Base-by-base conservation (phyloP, 2,113 vertebrate species). In the Paedocypris sp. region DNA sequence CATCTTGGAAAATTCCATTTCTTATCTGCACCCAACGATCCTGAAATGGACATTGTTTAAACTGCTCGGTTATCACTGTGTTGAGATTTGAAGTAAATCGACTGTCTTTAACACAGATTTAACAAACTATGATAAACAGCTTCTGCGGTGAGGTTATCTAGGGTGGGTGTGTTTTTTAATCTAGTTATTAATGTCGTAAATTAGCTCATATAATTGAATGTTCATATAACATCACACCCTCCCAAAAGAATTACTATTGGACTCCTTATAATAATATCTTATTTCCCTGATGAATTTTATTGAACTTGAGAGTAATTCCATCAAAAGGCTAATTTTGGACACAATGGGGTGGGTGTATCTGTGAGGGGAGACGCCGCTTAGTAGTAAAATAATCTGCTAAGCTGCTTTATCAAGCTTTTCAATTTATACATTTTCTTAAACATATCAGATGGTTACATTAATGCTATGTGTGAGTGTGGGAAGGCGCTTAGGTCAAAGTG, bases 191-290 rank as follows among this genome's bases (percentile, higher is more conserved):
- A 41, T 43, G 41, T 35, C 38, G 64, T 66, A 66, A 70, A 70
- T 70, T 51, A 70, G 57, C 32, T 51, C 22, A 49, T 62, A 62
- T 66, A 66, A 70, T 70, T 70, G 62, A 70, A 70, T 62, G 51
- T 47, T 51, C 58, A 66, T 56, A 65, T 70, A 70, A 53, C 57
- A 61, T 59, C 54, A 58, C 51, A 59, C 57, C 45, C 50, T 66
- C 62, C 62, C 62, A 19, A 36, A 42, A 66, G 68, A 51, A 51
- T 58, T 62, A 31, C 16, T 38, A 62, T 33, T 38, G 36, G 43
- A 29, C 45, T 29, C 43, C 50, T 70, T 53, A 62, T 66, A 70
- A 65, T 70, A 65, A 61, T 56, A 70, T 62, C 57, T 41, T 22
- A 52, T 28, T 64, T 70, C 68, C 62, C 68, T 57, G 57, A 70